Evolutionary conservation across 2,113 vertebrate genomes (phyloP).

Genomic region (Antechinus flavipes): DNA sequence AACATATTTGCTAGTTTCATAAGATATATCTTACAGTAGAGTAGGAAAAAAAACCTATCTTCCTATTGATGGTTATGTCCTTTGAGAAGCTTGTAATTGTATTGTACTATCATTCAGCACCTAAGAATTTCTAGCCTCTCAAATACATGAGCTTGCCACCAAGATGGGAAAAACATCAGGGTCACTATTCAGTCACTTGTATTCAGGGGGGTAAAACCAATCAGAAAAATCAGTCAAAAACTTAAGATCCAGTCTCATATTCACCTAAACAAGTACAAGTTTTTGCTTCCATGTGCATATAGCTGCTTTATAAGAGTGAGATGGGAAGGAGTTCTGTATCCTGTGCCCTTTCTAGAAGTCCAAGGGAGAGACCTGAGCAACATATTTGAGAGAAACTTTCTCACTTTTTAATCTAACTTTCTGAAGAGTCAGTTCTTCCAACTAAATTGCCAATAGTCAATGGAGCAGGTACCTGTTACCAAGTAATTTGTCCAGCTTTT

Average conservation of each 20-base stretch:
- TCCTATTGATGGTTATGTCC: not conserved
- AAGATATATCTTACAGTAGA: not conserved
- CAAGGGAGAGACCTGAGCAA: not conserved
- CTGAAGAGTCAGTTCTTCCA: not conserved
- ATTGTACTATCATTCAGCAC: not conserved
- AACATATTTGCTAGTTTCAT: not conserved
- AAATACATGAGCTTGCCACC: not conserved
- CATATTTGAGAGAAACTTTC: not conserved
- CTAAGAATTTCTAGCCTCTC: not conserved
- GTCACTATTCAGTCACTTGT: not conserved
- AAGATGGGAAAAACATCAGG: not conserved
- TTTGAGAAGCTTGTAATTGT: not conserved
- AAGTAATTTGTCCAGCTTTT: not conserved
- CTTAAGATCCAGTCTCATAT: not conserved
- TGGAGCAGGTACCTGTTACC: not conserved
- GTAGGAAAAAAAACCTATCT: not conserved
- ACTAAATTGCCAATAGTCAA: not conserved
- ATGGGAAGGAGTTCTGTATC: not conserved
- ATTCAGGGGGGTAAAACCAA: not conserved
- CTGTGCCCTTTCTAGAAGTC: not conserved
- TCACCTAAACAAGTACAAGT: not conserved
- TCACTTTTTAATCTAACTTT: not conserved
- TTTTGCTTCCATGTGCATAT: not conserved
- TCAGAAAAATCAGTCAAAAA: not conserved
- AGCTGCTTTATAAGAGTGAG: not conserved